A percentile compares a stretch with the other conserved stretches of the same genome.
Conservation (phyloP, 2,113 vertebrate species). For the Scolopax mira region DNA sequence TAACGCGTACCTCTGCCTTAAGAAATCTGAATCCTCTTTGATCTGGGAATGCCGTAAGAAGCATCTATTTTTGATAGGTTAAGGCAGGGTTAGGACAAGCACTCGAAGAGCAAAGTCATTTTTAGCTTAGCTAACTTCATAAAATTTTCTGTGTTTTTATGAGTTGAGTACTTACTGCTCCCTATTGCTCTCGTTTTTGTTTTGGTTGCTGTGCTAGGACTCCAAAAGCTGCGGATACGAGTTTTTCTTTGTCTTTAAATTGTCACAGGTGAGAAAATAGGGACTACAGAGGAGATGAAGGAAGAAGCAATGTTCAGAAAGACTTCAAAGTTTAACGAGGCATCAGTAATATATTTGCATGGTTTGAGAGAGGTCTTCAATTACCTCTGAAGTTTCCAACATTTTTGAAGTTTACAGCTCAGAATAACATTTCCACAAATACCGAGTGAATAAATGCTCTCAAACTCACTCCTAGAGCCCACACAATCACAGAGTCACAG, state of each 20-base stretch:
- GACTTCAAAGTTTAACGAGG: not conserved
- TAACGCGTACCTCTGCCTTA: too few relatives aligned
- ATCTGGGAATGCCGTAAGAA: not conserved
- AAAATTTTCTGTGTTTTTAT: not conserved
- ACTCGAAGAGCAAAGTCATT: accelerated
- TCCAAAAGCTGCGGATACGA: not conserved
- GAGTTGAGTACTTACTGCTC: not conserved
- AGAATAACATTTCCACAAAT: not conserved
- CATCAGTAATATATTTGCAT: not conserved
- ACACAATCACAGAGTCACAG: not conserved
- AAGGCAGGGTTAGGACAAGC: not conserved
- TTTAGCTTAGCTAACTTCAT: not conserved
- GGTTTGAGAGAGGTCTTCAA: not conserved
- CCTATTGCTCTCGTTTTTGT: not conserved
- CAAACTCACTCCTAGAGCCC: not conserved
- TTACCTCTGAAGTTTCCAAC: not conserved
- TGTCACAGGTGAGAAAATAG: not conserved
- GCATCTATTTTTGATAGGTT: not conserved
- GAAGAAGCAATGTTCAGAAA: not conserved
- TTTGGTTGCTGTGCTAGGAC: not conserved
- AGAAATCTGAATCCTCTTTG: not conserved
- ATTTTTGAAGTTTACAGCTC: not conserved
- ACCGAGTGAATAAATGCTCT: not conserved
- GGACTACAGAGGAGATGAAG: not conserved
- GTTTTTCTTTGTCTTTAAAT: not conserved